Conservation (phyloP, 2,888 invertebrate genomes). For the Lottia scabra region DNA sequence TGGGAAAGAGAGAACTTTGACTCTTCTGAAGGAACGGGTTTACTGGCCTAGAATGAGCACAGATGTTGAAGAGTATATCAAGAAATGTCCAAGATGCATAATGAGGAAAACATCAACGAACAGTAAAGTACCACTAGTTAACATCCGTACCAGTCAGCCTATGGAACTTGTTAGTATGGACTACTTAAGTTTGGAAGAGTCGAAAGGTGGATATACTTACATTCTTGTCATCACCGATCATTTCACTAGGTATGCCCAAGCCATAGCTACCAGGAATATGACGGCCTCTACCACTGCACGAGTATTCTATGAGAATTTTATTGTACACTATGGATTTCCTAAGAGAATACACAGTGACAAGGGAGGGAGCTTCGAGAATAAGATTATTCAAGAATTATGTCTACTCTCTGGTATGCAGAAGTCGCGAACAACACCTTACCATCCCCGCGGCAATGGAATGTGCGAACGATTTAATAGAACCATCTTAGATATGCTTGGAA, state of each 20-base stretch:
- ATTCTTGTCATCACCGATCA: conserved; percentile 24
- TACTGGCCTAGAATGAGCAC: background rate
- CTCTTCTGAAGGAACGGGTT: background rate
- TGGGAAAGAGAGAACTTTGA: background rate
- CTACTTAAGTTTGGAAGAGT: conserved; percentile 27
- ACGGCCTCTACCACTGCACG: conserved; percentile 28
- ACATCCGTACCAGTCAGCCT: conserved; percentile 24
- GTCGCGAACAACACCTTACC: conserved; percentile 29
- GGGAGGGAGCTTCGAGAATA: conserved; percentile 27
- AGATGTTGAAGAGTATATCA: background rate
- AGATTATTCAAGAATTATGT: conserved; percentile 26
- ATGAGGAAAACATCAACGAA: background rate
- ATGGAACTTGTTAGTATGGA: conserved; percentile 34
- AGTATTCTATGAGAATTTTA: conserved; percentile 22
- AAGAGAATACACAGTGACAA: conserved; percentile 28
- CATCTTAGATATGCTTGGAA: conserved; percentile 23
- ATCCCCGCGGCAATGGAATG: conserved; percentile 34
- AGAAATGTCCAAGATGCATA: background rate
- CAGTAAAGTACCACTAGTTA: conserved; percentile 7
- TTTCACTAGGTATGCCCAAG: conserved; percentile 24
- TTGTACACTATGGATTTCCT: conserved; percentile 29
- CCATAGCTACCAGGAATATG: conserved; percentile 26
- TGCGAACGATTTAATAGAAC: conserved; percentile 29
- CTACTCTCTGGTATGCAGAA: conserved; percentile 23
- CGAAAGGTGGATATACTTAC: conserved; percentile 14